Evolutionary conservation across 2,113 vertebrate genomes (phyloP), one percentile per base, ranked within the genome.

Genomic region (Microtus oregoni): DNA sequence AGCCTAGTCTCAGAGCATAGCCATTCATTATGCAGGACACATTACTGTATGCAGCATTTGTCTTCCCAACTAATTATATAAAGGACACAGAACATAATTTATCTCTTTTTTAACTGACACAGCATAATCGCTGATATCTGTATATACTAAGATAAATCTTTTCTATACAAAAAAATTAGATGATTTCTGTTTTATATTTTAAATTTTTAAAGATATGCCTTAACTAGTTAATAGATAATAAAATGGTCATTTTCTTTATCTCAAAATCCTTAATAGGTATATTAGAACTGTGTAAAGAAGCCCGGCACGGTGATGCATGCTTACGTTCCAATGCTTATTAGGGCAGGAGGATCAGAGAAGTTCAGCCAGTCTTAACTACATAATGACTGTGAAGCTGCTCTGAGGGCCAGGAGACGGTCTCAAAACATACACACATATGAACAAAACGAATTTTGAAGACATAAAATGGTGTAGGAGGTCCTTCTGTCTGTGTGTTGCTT

Each of bases 151-250:
- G 14, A 95, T 67, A 87, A 44, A 90, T 78, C 24, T 79, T 94
- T 94, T 28, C 76, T 67, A 68, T 0, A 67, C 41, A 72, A 91
- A 89, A 77, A 14, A 13, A 75, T 86, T 30, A 61, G 70, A 41
- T 61, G 81, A 95, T 75, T 12, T 91, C 94, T 22, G 79, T n/a
- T 22, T 78, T 67, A 22, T 67, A 81, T n/a, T 75, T 94, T 94
- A 92, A 75, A 19, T 35, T 50, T 50, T 82, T 86, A 38, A 81
- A n/a, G 58, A 61, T 76, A 77, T 44, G 83, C 44, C 13, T 77
- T 94, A 85, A 92, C 41, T 88, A 92, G 76, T 58, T 86, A 76
- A 35, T 38, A 92, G 72, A 63, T 44, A 94, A 92, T 35, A 87
- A 88, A 89, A 68, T 81, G 14, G 50, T 87, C 35, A 86, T 73